Evolutionary conservation across 30 jellyfish, hydroid and myxozoan species (phyloP).

Genomic region (Euphysa ruthae): DNA sequence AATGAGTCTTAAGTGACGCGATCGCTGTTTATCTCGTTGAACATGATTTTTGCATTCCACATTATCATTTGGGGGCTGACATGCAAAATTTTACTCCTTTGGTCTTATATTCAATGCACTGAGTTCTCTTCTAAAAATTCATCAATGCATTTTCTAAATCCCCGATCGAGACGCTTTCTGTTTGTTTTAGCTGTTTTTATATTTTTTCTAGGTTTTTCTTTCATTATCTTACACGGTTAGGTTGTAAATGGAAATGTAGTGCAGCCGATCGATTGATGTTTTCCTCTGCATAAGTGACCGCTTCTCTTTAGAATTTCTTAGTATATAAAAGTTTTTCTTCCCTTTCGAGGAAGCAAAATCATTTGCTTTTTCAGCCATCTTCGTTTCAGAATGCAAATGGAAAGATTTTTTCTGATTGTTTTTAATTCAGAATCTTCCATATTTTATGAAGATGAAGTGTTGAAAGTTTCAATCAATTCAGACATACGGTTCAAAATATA

Average conservation of each 20-base stretch:
- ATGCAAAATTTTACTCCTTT: background rate
- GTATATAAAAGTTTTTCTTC: background rate
- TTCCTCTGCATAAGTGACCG: background rate
- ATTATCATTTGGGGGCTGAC: background rate
- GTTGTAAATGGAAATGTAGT: background rate
- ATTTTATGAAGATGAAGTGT: too few relatives aligned
- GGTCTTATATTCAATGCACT: background rate
- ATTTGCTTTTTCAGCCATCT: too few relatives aligned
- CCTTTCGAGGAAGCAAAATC: background rate
- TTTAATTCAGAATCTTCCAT: too few relatives aligned
- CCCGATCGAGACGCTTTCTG: background rate
- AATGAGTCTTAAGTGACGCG: background rate
- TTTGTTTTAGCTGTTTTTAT: too few relatives aligned
- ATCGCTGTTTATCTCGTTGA: background rate
- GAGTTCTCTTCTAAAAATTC: background rate
- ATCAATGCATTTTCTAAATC: slow-evolving; percentile 4
- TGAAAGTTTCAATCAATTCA: too few relatives aligned
- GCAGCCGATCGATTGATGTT: background rate
- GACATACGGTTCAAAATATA: too few relatives aligned
- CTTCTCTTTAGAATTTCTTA: background rate
- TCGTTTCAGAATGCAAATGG: too few relatives aligned
- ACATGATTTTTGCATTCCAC: background rate
- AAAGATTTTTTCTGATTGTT: too few relatives aligned
- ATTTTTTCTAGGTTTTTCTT: too few relatives aligned
- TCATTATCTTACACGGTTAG: too few relatives aligned